Conservation (phyloP, 2,113 vertebrate species). For the Pantherophis guttatus region DNA sequence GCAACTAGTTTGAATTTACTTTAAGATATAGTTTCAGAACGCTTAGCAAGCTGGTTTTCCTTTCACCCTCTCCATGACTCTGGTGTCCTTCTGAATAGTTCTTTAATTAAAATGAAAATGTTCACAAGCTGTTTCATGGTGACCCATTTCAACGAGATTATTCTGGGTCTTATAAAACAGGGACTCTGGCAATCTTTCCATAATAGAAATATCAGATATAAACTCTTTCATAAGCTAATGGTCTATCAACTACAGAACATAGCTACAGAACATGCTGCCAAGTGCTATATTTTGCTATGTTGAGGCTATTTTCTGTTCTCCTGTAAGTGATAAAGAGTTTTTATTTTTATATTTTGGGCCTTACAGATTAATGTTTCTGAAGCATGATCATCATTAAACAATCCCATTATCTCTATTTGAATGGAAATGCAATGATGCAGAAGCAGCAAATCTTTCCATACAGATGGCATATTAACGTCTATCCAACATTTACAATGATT, state of each 20-base stretch:
- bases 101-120: conserved; percentile 40
- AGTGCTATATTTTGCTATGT: conserved; percentile 31
- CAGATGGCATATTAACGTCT: conserved; percentile 54
- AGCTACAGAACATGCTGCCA: conserved; percentile 25
- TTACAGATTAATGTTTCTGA: conserved; percentile 52
- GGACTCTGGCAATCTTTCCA: not conserved
- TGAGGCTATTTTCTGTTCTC: conserved; percentile 11
- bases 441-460: conserved; percentile 44
- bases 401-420: conserved; percentile 57
- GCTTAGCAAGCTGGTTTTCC: not conserved
- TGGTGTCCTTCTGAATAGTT: not conserved
- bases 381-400: conserved; percentile 47
- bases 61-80: not conserved
- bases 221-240: conserved; percentile 13
- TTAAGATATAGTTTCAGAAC: not conserved
- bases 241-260: not conserved
- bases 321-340: conserved; percentile 4
- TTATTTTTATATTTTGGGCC: conserved; percentile 27
- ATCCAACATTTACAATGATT: conserved; percentile 35
- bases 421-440: conserved; percentile 44
- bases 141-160: not conserved
- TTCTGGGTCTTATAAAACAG: conserved; percentile 27
- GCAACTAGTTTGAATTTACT: not conserved
- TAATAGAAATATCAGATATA: conserved; percentile 35
- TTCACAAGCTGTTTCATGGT: conserved; percentile 8